These are phyloP conservation scores for Zygogramma bicolorata DNA, from an alignment of 2,888 invertebrate species.

Conservation along the genomic window DNA sequence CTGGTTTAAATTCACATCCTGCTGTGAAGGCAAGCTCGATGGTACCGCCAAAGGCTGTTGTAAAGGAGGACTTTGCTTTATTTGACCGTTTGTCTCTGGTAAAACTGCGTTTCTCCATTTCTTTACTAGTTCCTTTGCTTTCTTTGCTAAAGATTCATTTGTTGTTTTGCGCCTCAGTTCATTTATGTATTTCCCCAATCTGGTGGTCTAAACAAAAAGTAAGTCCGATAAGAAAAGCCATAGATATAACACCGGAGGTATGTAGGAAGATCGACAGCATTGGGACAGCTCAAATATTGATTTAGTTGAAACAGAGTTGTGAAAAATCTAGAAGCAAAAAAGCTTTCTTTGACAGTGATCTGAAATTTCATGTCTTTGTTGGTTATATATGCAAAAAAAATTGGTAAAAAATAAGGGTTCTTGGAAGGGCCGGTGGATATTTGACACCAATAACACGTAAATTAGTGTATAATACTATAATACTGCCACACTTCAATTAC, in stretches of 20 bases:
- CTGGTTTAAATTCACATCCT: conserved; percentile 55
- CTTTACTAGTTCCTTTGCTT: conserved; percentile 92
- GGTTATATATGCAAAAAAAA: too few species aligned
- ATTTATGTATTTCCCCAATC: conserved; percentile 94
- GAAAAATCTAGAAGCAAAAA: too few species aligned
- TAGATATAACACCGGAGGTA: not conserved
- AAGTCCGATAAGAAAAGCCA: conserved; percentile 11
- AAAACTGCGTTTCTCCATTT: conserved; percentile 92
- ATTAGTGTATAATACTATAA: too few species aligned
- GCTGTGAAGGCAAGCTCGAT: conserved; percentile 42
- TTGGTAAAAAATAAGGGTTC: too few species aligned
- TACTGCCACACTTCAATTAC: too few species aligned
- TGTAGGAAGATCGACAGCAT: not conserved
- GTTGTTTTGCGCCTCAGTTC: conserved; percentile 88
- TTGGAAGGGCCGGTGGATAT: too few species aligned
- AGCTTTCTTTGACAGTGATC: too few species aligned
- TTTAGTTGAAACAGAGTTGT: too few species aligned
- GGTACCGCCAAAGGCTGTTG: conserved; percentile 28
- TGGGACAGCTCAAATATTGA: not conserved
- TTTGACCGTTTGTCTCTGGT: conserved; percentile 68
- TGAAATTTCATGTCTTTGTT: too few species aligned
- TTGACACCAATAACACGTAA: too few species aligned
- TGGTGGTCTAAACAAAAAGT: conserved; percentile 78
- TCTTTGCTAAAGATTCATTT: conserved; percentile 86
- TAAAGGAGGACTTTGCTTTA: conserved; percentile 55